A percentile compares a stretch with the other conserved stretches of the same genome.
Evolutionary conservation across 2,888 invertebrate species (phyloP).

Genomic region (Rosalia funebris): DNA sequence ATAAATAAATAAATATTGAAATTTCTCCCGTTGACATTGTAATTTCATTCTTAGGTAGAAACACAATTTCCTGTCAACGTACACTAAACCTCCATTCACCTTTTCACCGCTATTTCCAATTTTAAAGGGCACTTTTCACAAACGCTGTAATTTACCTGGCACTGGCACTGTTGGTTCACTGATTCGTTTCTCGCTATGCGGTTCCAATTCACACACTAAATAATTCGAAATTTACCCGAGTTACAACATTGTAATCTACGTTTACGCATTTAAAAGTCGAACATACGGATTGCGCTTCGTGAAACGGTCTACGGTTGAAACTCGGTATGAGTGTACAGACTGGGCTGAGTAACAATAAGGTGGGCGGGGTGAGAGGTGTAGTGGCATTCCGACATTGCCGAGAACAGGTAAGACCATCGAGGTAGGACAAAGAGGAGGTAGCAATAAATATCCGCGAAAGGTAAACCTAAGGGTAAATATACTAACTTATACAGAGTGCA

Average conservation of each 20-base stretch:
- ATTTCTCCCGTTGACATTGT: no score
- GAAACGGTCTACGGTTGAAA: constrained; percentile 26
- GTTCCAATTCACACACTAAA: constrained; percentile 14
- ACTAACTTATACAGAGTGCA: no score
- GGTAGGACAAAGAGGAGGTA: constrained; percentile 17
- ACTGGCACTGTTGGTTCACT: constrained; percentile 19
- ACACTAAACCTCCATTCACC: constrained; percentile 16
- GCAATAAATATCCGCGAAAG: constrained; percentile 3
- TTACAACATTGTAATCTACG: constrained; percentile 19
- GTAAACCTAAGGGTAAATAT: no score
- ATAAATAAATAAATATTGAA: background rate
- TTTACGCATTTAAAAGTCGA: constrained; percentile 34
- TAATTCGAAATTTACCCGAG: constrained; percentile 6
- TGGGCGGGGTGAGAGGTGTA: constrained; percentile 53
- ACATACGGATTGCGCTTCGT: constrained; percentile 37
- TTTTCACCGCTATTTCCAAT: constrained; percentile 10
- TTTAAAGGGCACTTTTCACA: constrained; percentile 20
- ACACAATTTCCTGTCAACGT: background rate
- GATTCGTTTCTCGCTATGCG: background rate
- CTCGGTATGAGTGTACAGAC: constrained; percentile 28
- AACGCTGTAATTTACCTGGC: constrained; percentile 36
- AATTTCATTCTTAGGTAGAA: no score
- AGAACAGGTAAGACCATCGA: constrained; percentile 44
- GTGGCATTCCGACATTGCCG: constrained; percentile 51
- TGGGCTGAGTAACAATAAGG: constrained; percentile 38